Conservation (phyloP, 2,113 vertebrate species). For the Notothenia coriiceps region DNA sequence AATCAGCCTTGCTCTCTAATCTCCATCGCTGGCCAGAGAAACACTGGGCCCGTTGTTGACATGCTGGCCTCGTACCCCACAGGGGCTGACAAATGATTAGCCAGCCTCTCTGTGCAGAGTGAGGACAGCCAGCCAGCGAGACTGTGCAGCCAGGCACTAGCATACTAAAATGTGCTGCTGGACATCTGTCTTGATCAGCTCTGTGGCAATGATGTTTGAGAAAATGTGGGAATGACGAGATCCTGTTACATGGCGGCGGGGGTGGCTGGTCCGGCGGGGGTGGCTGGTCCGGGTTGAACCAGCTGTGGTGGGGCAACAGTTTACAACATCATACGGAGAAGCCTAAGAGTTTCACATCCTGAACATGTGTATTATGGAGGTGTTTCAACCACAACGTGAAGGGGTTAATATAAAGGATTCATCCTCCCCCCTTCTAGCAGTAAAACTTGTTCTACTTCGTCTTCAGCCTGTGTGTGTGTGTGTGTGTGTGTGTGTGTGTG, state of each 20-base stretch:
- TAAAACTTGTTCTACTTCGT: constrained; percentile 85
- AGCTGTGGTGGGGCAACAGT: constrained; percentile 53
- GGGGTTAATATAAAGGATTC: constrained; percentile 78
- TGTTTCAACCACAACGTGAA: constrained; percentile 62
- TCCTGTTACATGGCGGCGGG: constrained; percentile 20
- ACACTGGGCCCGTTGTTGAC: constrained; percentile 84
- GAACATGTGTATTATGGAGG: constrained; percentile 42
- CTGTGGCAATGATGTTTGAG: constrained; percentile 33
- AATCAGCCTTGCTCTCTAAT: constrained; percentile 77
- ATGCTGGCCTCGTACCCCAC: constrained; percentile 78
- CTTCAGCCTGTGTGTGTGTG: constrained; percentile 64
- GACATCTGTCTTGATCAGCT: constrained; percentile 55
- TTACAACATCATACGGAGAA: constrained; percentile 5
- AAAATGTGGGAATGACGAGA: constrained; percentile 44
- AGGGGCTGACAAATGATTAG: constrained; percentile 84
- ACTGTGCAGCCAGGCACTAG: constrained; percentile 38
- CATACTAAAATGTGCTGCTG: constrained; percentile 53
- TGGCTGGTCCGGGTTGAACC: constrained; percentile 29
- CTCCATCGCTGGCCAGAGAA: constrained; percentile 76
- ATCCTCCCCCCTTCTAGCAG: constrained; percentile 79
- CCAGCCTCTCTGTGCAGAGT: constrained; percentile 70
- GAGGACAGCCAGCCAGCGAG: constrained; percentile 58
- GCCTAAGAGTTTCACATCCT: constrained; percentile 7
- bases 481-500: constrained; percentile 45
- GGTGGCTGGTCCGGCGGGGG: constrained; percentile 2